These are phyloP conservation scores for Yponomeuta sedellus DNA, from an alignment of 2,888 invertebrate species.

Conservation along the genomic window DNA sequence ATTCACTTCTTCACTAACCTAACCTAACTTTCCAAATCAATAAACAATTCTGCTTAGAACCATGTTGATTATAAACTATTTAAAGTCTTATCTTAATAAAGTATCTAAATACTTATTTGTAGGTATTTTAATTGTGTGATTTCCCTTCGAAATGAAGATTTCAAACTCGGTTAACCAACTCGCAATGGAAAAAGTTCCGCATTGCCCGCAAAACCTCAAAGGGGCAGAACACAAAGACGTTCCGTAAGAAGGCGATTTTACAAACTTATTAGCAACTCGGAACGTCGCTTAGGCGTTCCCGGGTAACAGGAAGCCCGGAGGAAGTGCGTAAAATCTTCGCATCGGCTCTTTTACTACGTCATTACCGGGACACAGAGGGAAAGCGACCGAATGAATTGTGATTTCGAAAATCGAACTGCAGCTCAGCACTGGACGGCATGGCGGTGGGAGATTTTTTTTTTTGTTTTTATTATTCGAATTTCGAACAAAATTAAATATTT, in stretches of 20 bases:
- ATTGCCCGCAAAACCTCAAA: constrained; percentile 1
- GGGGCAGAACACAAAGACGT: background rate
- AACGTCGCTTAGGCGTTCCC: constrained; percentile 33
- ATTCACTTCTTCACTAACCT: no score
- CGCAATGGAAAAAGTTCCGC: background rate
- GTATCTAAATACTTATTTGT: no score
- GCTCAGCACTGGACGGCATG: no score
- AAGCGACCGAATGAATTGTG: constrained; percentile 33
- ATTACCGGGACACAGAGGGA: constrained; percentile 37
- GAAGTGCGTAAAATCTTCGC: constrained; percentile 67
- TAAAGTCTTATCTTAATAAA: no score
- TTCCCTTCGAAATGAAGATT: background rate
- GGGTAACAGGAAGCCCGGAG: constrained; percentile 18
- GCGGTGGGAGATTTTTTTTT: no score
- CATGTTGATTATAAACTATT: no score
- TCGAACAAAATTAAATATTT: no score
- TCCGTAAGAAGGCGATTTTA: constrained; percentile 27
- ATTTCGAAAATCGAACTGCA: constrained; percentile 19
- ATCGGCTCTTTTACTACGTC: constrained; percentile 51
- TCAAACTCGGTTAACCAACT: background rate
- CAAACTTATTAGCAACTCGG: constrained; percentile 45
- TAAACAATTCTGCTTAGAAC: no score
- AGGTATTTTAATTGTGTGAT: background rate
- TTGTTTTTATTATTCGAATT: no score
- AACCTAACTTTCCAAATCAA: no score